Percentiles rank a stretch among this genome's conserved stretches.
phyloP scores from a whole-genome alignment of 2,888 invertebrate genomes.

The Orthosia cruda region DNA sequence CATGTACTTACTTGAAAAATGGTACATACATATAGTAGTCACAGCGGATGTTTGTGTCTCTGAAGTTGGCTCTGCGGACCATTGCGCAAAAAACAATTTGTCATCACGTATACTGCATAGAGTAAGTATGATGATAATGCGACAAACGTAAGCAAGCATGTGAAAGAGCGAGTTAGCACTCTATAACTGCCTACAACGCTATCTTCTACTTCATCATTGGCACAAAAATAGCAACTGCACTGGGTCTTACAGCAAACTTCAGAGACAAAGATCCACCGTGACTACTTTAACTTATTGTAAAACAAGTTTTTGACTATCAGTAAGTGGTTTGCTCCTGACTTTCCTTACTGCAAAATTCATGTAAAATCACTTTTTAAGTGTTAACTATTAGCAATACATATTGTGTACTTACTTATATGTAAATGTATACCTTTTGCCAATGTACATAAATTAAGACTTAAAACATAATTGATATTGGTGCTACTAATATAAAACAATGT shows the following conservation, averaged over 20 bases:
- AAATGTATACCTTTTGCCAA: constrained; percentile 39
- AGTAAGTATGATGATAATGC: too few relatives aligned
- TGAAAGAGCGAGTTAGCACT: too few relatives aligned
- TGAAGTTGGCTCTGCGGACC: too few relatives aligned
- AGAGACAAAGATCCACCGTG: too few relatives aligned
- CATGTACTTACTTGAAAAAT: constrained; percentile 27
- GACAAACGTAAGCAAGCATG: too few relatives aligned
- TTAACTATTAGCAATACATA: constrained; percentile 15
- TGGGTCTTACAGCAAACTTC: too few relatives aligned
- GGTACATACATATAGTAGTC: constrained; percentile 12
- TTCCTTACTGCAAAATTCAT: constrained; percentile 20
- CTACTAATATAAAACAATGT: constrained; percentile 67
- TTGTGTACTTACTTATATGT: constrained; percentile 54
- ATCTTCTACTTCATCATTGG: too few relatives aligned
- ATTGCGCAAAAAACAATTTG: too few relatives aligned
- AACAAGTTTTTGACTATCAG: constrained; percentile 2
- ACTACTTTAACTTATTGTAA: not conserved
- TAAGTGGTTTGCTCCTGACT: not conserved
- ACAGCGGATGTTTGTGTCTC: too few relatives aligned
- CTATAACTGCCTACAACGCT: too few relatives aligned
- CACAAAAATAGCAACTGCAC: too few relatives aligned
- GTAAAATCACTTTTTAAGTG: not conserved
- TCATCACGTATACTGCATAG: too few relatives aligned
- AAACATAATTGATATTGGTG: constrained; percentile 75
- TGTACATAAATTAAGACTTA: constrained; percentile 64